Evolutionary conservation across 2,797 vertebrate genomes (phyloP).

Genomic region (Sebastes miniatus): DNA sequence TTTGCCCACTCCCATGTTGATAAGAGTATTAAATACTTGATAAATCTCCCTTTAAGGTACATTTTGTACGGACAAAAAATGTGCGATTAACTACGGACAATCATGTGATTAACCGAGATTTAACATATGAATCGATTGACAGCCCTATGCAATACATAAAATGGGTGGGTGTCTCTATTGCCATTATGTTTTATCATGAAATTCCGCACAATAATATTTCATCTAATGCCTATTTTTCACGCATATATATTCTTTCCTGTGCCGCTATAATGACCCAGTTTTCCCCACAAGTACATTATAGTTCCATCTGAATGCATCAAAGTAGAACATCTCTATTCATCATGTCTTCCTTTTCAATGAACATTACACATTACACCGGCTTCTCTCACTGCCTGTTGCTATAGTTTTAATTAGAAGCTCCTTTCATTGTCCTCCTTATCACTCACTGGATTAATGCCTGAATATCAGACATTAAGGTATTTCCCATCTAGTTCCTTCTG

Average conservation of each 20-base stretch:
- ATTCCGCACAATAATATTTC: not conserved
- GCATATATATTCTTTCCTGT: not conserved
- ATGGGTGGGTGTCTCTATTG: not conserved
- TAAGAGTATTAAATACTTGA: too few relatives aligned
- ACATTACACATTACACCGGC: not conserved
- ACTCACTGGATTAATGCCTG: slow-evolving; percentile 9
- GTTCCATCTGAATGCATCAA: not conserved
- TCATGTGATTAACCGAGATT: too few relatives aligned
- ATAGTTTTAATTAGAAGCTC: slow-evolving; percentile 1
- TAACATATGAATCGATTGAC: too few relatives aligned
- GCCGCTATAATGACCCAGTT: not conserved
- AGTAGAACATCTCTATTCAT: not conserved
- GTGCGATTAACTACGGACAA: too few relatives aligned
- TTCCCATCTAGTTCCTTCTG: slow-evolving; percentile 24
- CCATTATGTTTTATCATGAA: not conserved
- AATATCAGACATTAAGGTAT: slow-evolving; percentile 12
- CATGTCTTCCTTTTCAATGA: not conserved
- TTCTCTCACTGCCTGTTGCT: not conserved
- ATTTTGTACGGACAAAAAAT: too few relatives aligned
- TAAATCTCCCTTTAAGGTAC: too few relatives aligned
- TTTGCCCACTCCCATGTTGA: too few relatives aligned
- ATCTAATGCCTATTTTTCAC: not conserved
- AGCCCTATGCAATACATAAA: not conserved
- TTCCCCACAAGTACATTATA: not conserved
- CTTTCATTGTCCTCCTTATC: slow-evolving; percentile 6